Evolutionary conservation across 2,888 invertebrate species (phyloP).

Genomic region (Cylindroiulus punctatus): DNA sequence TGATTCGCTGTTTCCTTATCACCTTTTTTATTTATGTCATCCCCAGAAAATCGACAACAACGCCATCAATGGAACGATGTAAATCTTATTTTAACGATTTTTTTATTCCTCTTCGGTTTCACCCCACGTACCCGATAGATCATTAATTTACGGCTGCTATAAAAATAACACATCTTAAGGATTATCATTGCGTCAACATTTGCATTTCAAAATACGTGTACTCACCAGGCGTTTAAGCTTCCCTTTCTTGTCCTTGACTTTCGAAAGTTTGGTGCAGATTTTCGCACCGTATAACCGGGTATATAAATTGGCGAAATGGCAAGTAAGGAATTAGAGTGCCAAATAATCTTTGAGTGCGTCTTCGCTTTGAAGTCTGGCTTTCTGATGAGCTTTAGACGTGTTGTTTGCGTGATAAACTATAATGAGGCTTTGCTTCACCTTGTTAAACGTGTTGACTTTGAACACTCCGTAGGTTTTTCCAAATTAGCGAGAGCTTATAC

Average conservation of each 20-base stretch:
- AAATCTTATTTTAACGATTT: too few relatives aligned
- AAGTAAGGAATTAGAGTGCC: neutral
- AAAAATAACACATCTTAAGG: neutral
- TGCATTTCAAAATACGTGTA: neutral
- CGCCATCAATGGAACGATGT: too few relatives aligned
- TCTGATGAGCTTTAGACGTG: neutral
- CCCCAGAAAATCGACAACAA: too few relatives aligned
- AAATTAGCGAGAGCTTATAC: neutral
- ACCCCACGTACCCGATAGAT: too few relatives aligned
- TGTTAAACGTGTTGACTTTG: neutral
- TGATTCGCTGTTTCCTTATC: too few relatives aligned
- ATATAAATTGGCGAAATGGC: neutral
- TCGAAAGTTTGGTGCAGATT: too few relatives aligned
- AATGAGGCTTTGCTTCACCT: neutral
- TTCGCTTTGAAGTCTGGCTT: neutral
- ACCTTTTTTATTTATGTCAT: too few relatives aligned
- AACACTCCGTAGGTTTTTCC: neutral
- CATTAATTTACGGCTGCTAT: neutral
- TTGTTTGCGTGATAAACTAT: neutral
- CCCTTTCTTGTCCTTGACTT: too few relatives aligned
- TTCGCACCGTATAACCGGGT: neutral
- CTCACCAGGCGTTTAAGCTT: too few relatives aligned
- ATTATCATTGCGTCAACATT: neutral
- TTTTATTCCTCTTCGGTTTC: too few relatives aligned
- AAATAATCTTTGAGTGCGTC: neutral